Percentiles rank a stretch among this genome's conserved stretches.
These are phyloP conservation scores for Reticulitermes speratus DNA, from an alignment of 1,140 invertebrate genomes.

Conservation along the genomic window DNA sequence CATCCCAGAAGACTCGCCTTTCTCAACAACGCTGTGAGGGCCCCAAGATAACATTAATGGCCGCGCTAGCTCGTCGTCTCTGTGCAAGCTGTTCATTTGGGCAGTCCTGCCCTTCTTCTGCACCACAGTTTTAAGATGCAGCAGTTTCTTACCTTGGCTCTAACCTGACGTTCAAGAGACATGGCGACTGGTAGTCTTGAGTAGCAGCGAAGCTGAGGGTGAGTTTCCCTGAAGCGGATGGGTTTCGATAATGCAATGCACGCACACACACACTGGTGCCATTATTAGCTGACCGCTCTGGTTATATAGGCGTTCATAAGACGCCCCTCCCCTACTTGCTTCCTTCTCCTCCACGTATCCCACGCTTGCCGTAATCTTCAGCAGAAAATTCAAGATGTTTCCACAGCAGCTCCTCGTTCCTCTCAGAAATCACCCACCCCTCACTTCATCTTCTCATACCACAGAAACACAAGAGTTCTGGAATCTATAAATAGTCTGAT, in stretches of 20 bases:
- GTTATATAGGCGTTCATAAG: not conserved
- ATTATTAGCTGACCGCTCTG: not conserved
- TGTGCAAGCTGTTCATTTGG: no score
- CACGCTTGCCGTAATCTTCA: not conserved
- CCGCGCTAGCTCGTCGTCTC: no score
- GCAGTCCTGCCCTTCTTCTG: no score
- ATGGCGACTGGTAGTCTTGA: conserved; percentile 45
- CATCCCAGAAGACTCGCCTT: no score
- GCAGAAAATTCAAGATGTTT: not conserved
- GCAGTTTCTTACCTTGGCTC: conserved; percentile 67
- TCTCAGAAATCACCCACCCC: not conserved
- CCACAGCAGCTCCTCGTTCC: not conserved
- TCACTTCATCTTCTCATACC: not conserved
- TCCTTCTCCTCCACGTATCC: not conserved
- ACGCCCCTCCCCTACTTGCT: not conserved
- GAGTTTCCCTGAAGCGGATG: not conserved
- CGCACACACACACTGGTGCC: not conserved
- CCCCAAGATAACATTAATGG: no score
- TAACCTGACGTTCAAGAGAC: conserved; percentile 79
- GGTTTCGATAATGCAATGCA: not conserved
- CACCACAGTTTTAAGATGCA: not conserved
- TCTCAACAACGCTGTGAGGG: no score
- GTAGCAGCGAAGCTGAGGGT: not conserved
- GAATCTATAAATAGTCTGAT: conserved; percentile 4
- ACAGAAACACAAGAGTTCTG: not conserved